Evolutionary conservation across 2,888 invertebrate genomes (phyloP).

Genomic region (Leucozona laternaria): DNA sequence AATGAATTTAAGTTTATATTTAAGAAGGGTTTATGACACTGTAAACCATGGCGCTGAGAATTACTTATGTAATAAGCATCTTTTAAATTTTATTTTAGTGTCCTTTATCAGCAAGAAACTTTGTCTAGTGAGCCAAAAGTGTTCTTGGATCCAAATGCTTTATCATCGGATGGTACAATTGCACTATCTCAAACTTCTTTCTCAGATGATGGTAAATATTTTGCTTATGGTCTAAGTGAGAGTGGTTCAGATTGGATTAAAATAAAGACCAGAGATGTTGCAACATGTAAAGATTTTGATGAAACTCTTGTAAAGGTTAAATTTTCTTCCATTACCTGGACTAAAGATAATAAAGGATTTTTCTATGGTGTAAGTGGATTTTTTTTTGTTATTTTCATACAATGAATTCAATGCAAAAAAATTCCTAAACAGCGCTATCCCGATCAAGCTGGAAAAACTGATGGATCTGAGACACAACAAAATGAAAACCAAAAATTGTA

Average conservation of each 20-base stretch:
- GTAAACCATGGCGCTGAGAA: not conserved
- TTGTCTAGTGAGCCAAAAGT: constrained; percentile 90
- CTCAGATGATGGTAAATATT: constrained; percentile 94
- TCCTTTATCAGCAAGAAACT: constrained; percentile 93
- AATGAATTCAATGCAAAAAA: not conserved
- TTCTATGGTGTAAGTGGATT: constrained; percentile 93
- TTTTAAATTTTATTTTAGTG: constrained; percentile 85
- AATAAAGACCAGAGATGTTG: constrained; percentile 91
- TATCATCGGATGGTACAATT: constrained; percentile 96
- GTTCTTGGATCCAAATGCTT: constrained; percentile 97
- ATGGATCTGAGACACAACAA: constrained; percentile 95
- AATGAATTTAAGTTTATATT: too few relatives aligned
- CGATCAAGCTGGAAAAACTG: constrained; percentile 91
- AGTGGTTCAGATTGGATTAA: constrained; percentile 99
- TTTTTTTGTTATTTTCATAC: not conserved
- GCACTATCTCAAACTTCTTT: constrained; percentile 91
- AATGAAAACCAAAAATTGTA: constrained; percentile 96
- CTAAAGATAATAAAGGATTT: constrained; percentile 96
- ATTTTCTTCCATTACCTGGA: constrained; percentile 96
- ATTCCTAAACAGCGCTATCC: constrained; percentile 88
- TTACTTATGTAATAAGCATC: not conserved
- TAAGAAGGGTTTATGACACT: too few relatives aligned
- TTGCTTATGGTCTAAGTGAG: constrained; percentile 95
- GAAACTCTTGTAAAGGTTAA: constrained; percentile 97
- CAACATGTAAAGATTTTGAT: constrained; percentile 91